Evolutionary conservation across 2,888 invertebrate species (phyloP), one percentile per base, ranked within the genome.

Genomic region (Dichetophora obliterata): DNA sequence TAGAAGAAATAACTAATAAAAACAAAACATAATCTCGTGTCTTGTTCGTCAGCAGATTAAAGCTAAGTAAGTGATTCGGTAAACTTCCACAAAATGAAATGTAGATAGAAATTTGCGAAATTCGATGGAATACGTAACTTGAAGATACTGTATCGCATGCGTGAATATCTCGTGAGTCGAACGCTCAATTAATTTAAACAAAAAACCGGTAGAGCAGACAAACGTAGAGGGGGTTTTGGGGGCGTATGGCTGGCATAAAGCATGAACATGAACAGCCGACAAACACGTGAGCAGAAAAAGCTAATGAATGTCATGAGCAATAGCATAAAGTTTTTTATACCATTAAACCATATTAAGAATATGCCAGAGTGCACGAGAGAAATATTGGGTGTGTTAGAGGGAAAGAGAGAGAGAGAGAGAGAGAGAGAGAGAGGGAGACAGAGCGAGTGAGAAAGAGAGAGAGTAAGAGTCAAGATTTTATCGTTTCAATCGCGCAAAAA

Each of bases 271-370:
- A 77, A 76, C 79, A 77, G 79, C 48, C 77, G 79, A 79, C 63
- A 75, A 79, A 77, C 79, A 79, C 79, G 79, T 79, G 79, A 79
- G 79, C 79, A 75, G 59, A 8, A 22, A 57, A 11, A 11, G 14
- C 43, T n/a, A 57, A 31, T 34, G 31, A 63, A 63, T 34, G 34
- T 63, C 63, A 34, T 34, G 63, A 34, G 43, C 43, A 66, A 66
- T 19, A 66, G 11, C 27, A 27, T 24, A 22, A 27, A n/a, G n/a
- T n/a, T n/a, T n/a, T n/a, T n/a, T n/a, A n/a, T n/a, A n/a, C n/a
- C n/a, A n/a, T n/a, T n/a, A n/a, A 61, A 61, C 5, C 22, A 66
- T 11, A 37, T n/a, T 1, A 37, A 19, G 8, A 66, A 22, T 37
- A 43, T 22, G 43, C 37, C 43, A 22, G 16, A 43, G 14, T 43